These are phyloP conservation scores for Lophius piscatorius DNA, from an alignment of 2,113 vertebrate species.

Conservation along the genomic window DNA sequence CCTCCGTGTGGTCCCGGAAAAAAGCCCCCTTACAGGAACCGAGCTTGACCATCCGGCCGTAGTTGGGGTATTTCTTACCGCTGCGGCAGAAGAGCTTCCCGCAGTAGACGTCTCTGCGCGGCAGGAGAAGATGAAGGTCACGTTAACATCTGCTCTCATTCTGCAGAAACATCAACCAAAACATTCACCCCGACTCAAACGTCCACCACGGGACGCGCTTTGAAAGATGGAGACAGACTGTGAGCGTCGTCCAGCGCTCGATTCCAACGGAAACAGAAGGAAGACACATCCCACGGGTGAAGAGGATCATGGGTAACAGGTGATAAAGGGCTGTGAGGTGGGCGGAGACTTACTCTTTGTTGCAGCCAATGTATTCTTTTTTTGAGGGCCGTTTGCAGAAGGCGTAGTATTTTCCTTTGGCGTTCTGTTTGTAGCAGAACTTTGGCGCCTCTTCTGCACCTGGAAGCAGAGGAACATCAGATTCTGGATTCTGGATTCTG, in stretches of 20 bases:
- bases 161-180: no score
- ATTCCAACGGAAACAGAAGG: no score
- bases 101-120: constrained; percentile 81
- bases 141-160: no score
- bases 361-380: constrained; percentile 58
- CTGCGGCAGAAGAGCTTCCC: constrained; percentile 87
- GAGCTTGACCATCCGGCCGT: constrained; percentile 73
- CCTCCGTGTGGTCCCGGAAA: constrained; percentile 53
- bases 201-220: no score
- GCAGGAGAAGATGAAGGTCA: background rate
- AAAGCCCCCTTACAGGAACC: constrained; percentile 81
- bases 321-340: background rate
- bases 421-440: constrained; percentile 70
- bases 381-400: constrained; percentile 65
- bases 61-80: constrained; percentile 69
- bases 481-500: background rate
- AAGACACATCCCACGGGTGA: no score
- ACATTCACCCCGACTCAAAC: no score
- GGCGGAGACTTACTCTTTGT: constrained; percentile 64
- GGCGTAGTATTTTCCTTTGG: constrained; percentile 63
- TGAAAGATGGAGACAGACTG: no score
- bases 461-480: constrained; percentile 25
- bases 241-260: no score
- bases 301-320: no score
- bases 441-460: constrained; percentile 43